Evolutionary conservation across 92 coral and sea anemone genomes (phyloP), one percentile per base, ranked within the genome.

Genomic region (Virgularia gustaviana): DNA sequence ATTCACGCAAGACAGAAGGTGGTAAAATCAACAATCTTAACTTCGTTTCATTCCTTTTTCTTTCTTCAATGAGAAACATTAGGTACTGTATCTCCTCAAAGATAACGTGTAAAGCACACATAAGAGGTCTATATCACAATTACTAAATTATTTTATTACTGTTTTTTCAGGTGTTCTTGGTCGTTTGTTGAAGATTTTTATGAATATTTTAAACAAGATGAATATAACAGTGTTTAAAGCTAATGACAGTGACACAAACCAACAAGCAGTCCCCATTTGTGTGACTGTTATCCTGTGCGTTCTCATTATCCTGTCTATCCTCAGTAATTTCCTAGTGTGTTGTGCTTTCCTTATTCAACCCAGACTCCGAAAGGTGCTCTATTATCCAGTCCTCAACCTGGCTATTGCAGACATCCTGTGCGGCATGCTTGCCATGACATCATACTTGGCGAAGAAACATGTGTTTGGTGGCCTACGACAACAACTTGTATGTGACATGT

Each of bases 321-420:
- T 54, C 44, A 61, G 75, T 9, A 68, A 68, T 61, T 68, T 31
- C 8, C 24, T 68, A 3, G 75, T 68, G 24, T 68, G 75, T 47
- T 30, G 61, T n/a, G 75, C 75, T 7, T 68, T 68, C 61, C 30
- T 68, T 47, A 47, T 68, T 22, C 75, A 68, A 30, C 75, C 75
- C 6, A 59, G 75, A 1, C 61, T 73, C 23, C 70, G 67, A 38
- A 22, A 35, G 6, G 70, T 24, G 13, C 25, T 57, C 79, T 73
- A 73, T 25, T 56, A 29, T 29, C 67, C 79, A 73, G 67, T 73
- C 39, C 56, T 73, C 29, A 73, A 47, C 57, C 70, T 73, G 38
- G 70, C 79, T 37, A 58, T 73, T 38, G 79, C 79, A n/a, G 79
- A 73, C 57, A 33, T 73, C 20, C n/a, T 73, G 67, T 56, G 67